A percentile compares a stretch with the other conserved stretches of the same genome.
These are phyloP conservation scores for Agrenia bidenticulata DNA, from an alignment of 2,888 invertebrate species.

Conservation along the genomic window DNA sequence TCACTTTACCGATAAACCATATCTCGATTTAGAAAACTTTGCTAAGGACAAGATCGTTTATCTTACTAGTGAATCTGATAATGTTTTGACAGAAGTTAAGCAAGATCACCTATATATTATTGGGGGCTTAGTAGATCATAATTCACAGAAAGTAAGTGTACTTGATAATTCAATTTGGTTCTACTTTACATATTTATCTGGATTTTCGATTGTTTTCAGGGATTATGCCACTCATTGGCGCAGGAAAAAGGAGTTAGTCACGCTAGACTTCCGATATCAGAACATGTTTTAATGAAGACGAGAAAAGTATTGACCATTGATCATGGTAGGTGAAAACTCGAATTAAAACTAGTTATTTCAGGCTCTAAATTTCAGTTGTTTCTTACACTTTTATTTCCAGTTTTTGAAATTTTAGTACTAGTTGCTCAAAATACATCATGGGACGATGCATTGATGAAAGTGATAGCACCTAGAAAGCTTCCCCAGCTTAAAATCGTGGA, in stretches of 20 bases:
- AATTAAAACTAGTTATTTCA: constrained; percentile 42
- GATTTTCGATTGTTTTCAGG: constrained; percentile 59
- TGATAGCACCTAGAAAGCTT: constrained; percentile 76
- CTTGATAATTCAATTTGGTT: constrained; percentile 2
- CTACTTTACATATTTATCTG: no score
- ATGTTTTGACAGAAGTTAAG: constrained; percentile 73
- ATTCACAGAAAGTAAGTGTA: constrained; percentile 76
- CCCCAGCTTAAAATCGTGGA: constrained; percentile 56
- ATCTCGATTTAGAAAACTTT: constrained; percentile 67
- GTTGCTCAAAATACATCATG: constrained; percentile 76
- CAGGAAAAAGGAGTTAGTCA: constrained; percentile 73
- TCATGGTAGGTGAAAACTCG: no score
- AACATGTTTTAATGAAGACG: constrained; percentile 86
- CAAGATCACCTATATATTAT: constrained; percentile 84
- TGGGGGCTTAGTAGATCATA: constrained; percentile 97
- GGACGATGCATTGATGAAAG: constrained; percentile 74
- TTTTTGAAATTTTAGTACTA: constrained; percentile 77
- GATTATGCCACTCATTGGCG: constrained; percentile 81
- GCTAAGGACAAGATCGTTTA: constrained; percentile 77
- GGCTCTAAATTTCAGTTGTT: not conserved
- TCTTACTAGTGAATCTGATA: constrained; percentile 90
- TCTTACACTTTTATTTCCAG: constrained; percentile 57
- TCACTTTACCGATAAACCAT: constrained; percentile 68
- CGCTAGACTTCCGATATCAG: constrained; percentile 82
- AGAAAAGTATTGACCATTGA: constrained; percentile 92